Percentiles rank a stretch among this genome's conserved stretches.
phyloP scores from a whole-genome alignment of 2,797 vertebrate genomes.

The Danio tinwini region DNA sequence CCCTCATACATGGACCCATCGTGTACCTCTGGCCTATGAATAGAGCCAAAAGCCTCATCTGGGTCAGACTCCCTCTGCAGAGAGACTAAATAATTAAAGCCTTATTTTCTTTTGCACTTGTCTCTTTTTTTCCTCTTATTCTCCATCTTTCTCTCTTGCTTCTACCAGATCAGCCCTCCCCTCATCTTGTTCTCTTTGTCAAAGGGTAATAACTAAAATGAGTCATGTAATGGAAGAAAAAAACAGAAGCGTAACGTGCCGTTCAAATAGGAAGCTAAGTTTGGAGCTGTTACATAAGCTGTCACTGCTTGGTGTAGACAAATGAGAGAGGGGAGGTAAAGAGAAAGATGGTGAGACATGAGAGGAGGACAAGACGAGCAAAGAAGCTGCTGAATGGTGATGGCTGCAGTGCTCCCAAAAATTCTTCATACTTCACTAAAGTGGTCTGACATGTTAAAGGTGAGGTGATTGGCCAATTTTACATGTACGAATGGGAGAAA shows the following conservation, averaged over 20 bases:
- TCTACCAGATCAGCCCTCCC: slow-evolving; percentile 53
- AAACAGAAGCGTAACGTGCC: slow-evolving; percentile 67
- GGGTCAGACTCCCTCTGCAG: slow-evolving; percentile 67
- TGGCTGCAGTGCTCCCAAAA: slow-evolving; percentile 1
- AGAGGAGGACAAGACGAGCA: slow-evolving; percentile 42
- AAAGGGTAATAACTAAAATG: slow-evolving; percentile 79
- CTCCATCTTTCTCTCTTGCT: slow-evolving; percentile 52
- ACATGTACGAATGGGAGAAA: not conserved
- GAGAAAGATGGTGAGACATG: slow-evolving; percentile 56
- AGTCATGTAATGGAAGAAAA: slow-evolving; percentile 77
- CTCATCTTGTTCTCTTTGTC: slow-evolving; percentile 70
- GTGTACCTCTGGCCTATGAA: slow-evolving; percentile 70
- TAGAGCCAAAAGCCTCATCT: slow-evolving; percentile 64
- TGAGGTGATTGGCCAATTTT: not conserved
- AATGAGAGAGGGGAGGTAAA: slow-evolving; percentile 60
- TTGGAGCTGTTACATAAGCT: slow-evolving; percentile 77
- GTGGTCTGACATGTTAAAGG: not conserved
- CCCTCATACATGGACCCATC: slow-evolving; percentile 64
- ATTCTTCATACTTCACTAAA: not conserved
- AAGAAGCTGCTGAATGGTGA: slow-evolving; percentile 41
- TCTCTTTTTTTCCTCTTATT: slow-evolving; percentile 63
- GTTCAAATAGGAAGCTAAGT: slow-evolving; percentile 77
- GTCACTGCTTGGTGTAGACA: slow-evolving; percentile 75
- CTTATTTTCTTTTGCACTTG: slow-evolving; percentile 70
- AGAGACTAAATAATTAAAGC: slow-evolving; percentile 81